These are phyloP conservation scores for Eupeodes luniger DNA, from an alignment of 2,888 invertebrate genomes.

Conservation along the genomic window DNA sequence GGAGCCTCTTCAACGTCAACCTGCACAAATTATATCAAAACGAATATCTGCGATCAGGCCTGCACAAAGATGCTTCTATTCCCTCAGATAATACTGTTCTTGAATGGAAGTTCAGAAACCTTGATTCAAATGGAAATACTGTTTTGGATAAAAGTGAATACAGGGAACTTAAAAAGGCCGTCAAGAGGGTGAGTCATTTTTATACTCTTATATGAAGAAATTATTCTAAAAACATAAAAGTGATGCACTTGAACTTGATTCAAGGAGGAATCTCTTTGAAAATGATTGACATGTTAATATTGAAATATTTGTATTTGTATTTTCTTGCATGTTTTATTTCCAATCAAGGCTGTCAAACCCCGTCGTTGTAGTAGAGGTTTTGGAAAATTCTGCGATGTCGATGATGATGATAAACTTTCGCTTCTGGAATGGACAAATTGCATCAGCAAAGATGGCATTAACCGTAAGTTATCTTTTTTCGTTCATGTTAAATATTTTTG, in stretches of 20 bases:
- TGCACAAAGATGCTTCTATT: slow-evolving; percentile 74
- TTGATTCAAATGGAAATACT: slow-evolving; percentile 92
- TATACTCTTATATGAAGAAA: background rate
- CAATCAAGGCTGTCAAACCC: slow-evolving; percentile 90
- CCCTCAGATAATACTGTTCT: slow-evolving; percentile 86
- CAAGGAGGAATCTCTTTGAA: slow-evolving; percentile 8
- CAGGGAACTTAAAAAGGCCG: slow-evolving; percentile 90
- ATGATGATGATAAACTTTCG: slow-evolving; percentile 91
- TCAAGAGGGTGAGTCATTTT: slow-evolving; percentile 88
- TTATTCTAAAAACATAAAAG: background rate
- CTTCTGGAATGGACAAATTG: slow-evolving; percentile 94
- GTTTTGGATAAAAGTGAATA: slow-evolving; percentile 92
- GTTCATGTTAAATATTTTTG: background rate
- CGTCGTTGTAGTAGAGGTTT: slow-evolving; percentile 95
- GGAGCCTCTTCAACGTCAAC: slow-evolving; percentile 92
- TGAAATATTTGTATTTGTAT: background rate
- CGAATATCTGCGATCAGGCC: slow-evolving; percentile 87
- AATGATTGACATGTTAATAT: slow-evolving; percentile 40
- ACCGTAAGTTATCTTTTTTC: slow-evolving; percentile 87
- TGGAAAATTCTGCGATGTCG: slow-evolving; percentile 93
- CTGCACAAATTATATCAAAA: slow-evolving; percentile 93
- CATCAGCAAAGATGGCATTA: slow-evolving; percentile 91
- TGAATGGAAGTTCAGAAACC: slow-evolving; percentile 94
- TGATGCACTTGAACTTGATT: slow-evolving; percentile 51
- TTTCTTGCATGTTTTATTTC: background rate